Evolutionary conservation across 2,113 vertebrate species (phyloP), one percentile per base, ranked within the genome.

Genomic region (Zapus hudsonius): DNA sequence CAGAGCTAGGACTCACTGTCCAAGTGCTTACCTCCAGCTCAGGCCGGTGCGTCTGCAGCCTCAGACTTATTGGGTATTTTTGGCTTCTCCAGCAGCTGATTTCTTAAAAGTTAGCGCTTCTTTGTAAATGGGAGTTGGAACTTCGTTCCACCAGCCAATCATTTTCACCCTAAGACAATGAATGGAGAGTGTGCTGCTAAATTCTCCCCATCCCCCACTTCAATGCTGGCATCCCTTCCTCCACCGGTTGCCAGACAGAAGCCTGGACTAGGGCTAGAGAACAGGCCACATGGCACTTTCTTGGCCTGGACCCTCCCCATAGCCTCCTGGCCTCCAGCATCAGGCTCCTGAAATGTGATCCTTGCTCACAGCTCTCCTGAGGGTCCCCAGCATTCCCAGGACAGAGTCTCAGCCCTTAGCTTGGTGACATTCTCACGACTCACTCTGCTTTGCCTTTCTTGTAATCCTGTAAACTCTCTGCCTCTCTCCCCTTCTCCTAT

Each of bases 41-140:
- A 31, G 9, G n/a, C 23, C 1, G 0, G 3, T 2, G 2, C 0
- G 9, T 0, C 17, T 40, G 27, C 13, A 9, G 20, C 44, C 22
- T 73, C n/a, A 13, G 74, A 29, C 19, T 75, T 23, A 70, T 7
- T 0, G 15, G 12, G 36, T 1, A 0, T 2, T 36, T 40, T 36
- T 1, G 61, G 61, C 40, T 92, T 10, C 76, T 79, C 33, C 47
- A 7, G 84, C n/a, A 27, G 5, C 75, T 29, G 80, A 27, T 13
- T 42, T 74, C 76, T 55, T 23, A 2, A 44, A 27, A 3, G 7
- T 19, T 20, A 13, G 31, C 66, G 12, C 33, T 17, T 83, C 64
- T 12, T 4, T 25, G 55, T 64, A 23, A 59, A 86, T 66, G 16
- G 3, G n/a, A n/a, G 29, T 31, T 2, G 31, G 64, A 1, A 11